A percentile compares a stretch with the other conserved stretches of the same genome.
These are phyloP conservation scores for Pipistrellus nathusii DNA, from an alignment of 2,797 vertebrate genomes.

Conservation along the genomic window DNA sequence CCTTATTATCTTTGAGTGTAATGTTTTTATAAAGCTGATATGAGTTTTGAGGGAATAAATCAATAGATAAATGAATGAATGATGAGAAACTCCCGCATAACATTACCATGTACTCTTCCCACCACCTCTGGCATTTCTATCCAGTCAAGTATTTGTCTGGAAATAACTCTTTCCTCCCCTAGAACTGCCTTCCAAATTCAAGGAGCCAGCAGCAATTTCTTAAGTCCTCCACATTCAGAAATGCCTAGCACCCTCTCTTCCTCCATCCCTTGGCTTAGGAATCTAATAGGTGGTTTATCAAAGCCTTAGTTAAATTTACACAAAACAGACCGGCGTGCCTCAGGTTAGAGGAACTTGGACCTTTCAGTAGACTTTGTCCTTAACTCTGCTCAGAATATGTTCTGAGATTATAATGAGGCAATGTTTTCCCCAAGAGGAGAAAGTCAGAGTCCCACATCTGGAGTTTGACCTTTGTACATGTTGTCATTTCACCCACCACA, in stretches of 20 bases:
- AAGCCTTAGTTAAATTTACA: constrained; percentile 3
- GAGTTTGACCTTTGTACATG: constrained; percentile 73
- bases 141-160: constrained; percentile 10
- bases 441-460: constrained; percentile 77
- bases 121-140: constrained; percentile 3
- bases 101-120: not conserved
- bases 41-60: constrained; percentile 8
- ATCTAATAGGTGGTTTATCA: constrained; percentile 46
- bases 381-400: constrained; percentile 50
- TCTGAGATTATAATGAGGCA: constrained; percentile 60
- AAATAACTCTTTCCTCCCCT: constrained; percentile 22
- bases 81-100: not conserved
- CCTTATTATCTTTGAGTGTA: constrained; percentile 38
- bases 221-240: not conserved
- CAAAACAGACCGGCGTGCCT: not conserved
- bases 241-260: not conserved
- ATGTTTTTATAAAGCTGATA: constrained; percentile 24
- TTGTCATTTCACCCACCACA: constrained; percentile 78
- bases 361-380: constrained; percentile 58
- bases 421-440: constrained; percentile 67
- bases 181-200: constrained; percentile 15
- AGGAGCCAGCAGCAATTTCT: not conserved
- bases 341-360: not conserved
- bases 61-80: not conserved
- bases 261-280: not conserved